Evolutionary conservation across 1,140 invertebrate genomes (phyloP), one percentile per base, ranked within the genome.

Genomic region (Aphidius gifuensis): DNA sequence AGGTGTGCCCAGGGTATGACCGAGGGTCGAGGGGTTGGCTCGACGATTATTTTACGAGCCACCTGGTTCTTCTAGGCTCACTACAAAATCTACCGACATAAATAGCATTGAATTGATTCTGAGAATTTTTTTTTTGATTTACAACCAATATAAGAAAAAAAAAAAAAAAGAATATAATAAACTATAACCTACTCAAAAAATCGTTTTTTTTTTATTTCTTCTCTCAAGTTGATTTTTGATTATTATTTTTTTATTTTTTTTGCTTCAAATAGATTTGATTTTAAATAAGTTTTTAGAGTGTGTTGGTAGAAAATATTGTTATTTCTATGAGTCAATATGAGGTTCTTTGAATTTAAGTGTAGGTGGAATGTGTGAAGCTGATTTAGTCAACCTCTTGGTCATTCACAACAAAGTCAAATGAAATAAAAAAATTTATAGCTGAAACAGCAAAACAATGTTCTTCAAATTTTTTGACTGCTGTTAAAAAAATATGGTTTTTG

Each of bases 21-120:
- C 61, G 63, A 68, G 60, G 58, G 60, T 46, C 65, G 61, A 67
- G 68, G 61, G 68, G 67, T 69, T 66, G 66, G 53, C 68, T 67
- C 68, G 64, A 72, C 69, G 69, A 73, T 70, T 67, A 69, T 73
- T 73, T 73, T 69, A 70, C 69, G 69, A 70, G 69, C 68, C 71
- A 73, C 68, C 71, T 73, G 71, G 69, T 70, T 49, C 56, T 45
- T 32, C 9, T 44, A n/a, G 40, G 54, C 54, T 6, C 58, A 51
- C 58, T 60, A 48, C 9, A 60, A 60, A 60, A 60, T 60, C 59
- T 43, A 23, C 51, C 60, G 54, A 23, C 50, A 46, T 61, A 61
- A 55, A 66, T 65, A 66, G 62, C 55, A 47, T 59, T 50, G 65
- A 64, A 68, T 59, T 61, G 60, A 69, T 71, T 71, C 66, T 62